These are phyloP conservation scores for Tachyglossus aculeatus DNA, from an alignment of 2,797 vertebrate genomes.

Conservation along the genomic window DNA sequence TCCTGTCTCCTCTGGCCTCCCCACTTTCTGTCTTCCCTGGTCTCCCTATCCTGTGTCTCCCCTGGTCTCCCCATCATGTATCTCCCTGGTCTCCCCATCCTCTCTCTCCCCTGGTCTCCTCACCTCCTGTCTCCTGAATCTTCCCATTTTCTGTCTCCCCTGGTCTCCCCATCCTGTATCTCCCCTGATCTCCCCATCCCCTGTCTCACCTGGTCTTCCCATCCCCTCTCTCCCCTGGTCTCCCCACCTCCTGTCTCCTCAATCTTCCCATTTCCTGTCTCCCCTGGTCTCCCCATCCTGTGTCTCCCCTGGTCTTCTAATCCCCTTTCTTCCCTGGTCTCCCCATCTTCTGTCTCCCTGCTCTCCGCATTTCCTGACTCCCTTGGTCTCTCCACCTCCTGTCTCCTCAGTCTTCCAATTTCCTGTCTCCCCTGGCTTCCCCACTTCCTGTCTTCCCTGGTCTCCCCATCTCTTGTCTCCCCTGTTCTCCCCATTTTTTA, in stretches of 20 bases:
- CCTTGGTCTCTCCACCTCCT: neutral
- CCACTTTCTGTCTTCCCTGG: neutral
- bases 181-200: neutral
- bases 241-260: neutral
- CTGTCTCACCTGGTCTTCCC: neutral
- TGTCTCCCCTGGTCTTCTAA: neutral
- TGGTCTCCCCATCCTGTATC: neutral
- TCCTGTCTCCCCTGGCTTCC: no score
- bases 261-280: neutral
- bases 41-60: no score
- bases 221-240: neutral
- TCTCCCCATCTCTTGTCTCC: no score
- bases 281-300: neutral
- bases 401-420: neutral
- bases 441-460: no score
- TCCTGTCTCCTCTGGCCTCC: neutral
- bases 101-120: neutral
- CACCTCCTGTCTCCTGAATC: neutral
- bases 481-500: neutral
- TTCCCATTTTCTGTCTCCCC: neutral
- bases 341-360: neutral
- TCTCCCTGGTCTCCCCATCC: no score
- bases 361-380: neutral
- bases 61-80: no score
- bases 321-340: neutral